phyloP scores from a whole-genome alignment of 2,113 vertebrate species.

The Globicephala melas region DNA sequence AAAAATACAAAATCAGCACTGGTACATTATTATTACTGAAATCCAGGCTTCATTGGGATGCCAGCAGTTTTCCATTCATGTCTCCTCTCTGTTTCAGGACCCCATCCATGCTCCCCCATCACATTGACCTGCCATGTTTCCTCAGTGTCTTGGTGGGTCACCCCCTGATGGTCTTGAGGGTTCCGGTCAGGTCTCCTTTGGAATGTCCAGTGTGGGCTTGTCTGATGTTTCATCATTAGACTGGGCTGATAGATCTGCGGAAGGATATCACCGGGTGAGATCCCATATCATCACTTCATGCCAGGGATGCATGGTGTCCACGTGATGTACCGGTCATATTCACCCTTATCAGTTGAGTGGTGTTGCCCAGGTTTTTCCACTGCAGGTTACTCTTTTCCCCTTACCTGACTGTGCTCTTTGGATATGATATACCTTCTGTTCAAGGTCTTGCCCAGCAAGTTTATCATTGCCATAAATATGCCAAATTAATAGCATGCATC shows the following conservation, averaged over 20 bases:
- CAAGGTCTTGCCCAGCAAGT: background rate
- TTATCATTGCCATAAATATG: background rate
- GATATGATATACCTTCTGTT: background rate
- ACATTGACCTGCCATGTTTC: accelerated
- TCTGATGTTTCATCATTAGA: too few relatives aligned
- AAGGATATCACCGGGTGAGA: background rate
- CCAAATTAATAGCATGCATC: accelerated
- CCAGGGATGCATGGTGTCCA: background rate
- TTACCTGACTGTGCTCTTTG: background rate
- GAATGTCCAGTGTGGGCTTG: background rate
- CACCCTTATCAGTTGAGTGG: background rate
- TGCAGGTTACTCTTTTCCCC: background rate
- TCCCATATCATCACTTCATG: accelerated
- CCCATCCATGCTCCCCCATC: background rate
- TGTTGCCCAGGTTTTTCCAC: background rate
- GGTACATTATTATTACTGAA: background rate
- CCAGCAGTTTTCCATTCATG: accelerated
- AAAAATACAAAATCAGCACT: background rate
- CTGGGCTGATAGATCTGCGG: too few relatives aligned
- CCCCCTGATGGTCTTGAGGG: too few relatives aligned
- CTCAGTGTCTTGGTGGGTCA: background rate
- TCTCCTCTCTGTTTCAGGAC: background rate
- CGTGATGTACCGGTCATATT: accelerated
- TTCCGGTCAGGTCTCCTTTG: too few relatives aligned
- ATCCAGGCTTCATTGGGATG: background rate